These are phyloP conservation scores for Phoxinus phoxinus DNA, from an alignment of 2,113 vertebrate species.

Conservation along the genomic window DNA sequence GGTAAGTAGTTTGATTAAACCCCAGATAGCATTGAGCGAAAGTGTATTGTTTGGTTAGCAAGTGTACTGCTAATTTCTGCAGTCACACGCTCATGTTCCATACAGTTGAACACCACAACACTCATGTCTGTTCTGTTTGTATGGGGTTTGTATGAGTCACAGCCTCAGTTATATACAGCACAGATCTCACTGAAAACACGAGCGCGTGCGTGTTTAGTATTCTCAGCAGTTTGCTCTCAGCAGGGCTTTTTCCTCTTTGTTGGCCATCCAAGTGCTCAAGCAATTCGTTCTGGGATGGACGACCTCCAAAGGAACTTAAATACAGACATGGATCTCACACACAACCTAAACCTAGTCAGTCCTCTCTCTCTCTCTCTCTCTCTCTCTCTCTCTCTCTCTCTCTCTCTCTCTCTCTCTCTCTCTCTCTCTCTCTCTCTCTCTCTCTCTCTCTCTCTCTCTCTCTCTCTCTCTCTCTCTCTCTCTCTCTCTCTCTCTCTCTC, in stretches of 20 bases:
- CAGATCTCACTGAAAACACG: neutral
- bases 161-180: neutral
- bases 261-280: slow-evolving; percentile 24
- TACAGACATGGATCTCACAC: neutral
- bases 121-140: neutral
- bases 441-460: neutral
- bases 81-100: neutral
- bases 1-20: slow-evolving; percentile 70
- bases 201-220: slow-evolving; percentile 32
- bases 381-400: neutral
- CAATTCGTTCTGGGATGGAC: slow-evolving; percentile 18
- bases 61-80: neutral
- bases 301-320: slow-evolving; percentile 29
- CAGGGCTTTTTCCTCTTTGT: slow-evolving; percentile 36
- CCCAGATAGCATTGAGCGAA: neutral
- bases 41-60: neutral
- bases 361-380: neutral
- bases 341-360: slow-evolving; percentile 22
- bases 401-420: neutral
- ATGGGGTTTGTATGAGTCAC: neutral
- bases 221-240: slow-evolving; percentile 30
- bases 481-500: neutral
- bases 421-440: neutral
- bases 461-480: neutral
- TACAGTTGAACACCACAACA: neutral